Evolutionary conservation across 2,797 vertebrate species (phyloP).

Genomic region (Uromys caudimaculatus): DNA sequence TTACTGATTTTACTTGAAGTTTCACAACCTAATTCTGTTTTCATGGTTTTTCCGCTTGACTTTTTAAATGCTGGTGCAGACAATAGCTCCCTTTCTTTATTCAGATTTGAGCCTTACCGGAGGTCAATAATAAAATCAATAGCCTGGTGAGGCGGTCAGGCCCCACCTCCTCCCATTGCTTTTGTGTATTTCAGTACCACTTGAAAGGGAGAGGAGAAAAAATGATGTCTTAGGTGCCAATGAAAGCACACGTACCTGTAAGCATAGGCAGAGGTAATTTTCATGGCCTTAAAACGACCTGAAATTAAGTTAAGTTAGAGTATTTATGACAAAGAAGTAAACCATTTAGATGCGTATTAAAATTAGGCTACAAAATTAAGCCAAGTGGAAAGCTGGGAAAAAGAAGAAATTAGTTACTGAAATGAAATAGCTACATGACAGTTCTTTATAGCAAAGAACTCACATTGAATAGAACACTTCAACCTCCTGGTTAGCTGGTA

Average conservation of each 20-base stretch:
- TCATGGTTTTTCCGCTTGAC: slow-evolving; percentile 45
- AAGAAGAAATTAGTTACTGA: slow-evolving; percentile 41
- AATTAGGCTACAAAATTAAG: slow-evolving; percentile 30
- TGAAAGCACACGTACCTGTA: not conserved
- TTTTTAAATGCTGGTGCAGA: not conserved
- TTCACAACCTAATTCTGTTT: slow-evolving; percentile 54
- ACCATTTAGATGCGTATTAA: slow-evolving; percentile 9
- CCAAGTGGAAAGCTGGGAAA: slow-evolving; percentile 59
- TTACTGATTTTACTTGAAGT: slow-evolving; percentile 45
- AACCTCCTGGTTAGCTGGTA: slow-evolving; percentile 13
- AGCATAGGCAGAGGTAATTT: slow-evolving; percentile 46
- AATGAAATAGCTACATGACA: slow-evolving; percentile 13
- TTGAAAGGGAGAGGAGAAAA: not conserved
- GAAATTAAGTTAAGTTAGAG: slow-evolving; percentile 48
- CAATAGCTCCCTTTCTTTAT: not conserved
- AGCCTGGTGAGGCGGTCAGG: slow-evolving; percentile 8
- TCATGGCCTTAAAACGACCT: slow-evolving; percentile 36
- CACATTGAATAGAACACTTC: not conserved
- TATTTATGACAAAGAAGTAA: slow-evolving; percentile 38
- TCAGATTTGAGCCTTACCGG: not conserved
- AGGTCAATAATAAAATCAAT: slow-evolving; percentile 5
- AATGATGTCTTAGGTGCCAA: not conserved
- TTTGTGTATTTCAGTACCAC: slow-evolving; percentile 44
- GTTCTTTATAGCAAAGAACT: slow-evolving; percentile 51
- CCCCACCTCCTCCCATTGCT: not conserved